A percentile compares a stretch with the other conserved stretches of the same genome.
phyloP scores from a whole-genome alignment of 2,113 vertebrate species.

The Hippocampus abdominalis region DNA sequence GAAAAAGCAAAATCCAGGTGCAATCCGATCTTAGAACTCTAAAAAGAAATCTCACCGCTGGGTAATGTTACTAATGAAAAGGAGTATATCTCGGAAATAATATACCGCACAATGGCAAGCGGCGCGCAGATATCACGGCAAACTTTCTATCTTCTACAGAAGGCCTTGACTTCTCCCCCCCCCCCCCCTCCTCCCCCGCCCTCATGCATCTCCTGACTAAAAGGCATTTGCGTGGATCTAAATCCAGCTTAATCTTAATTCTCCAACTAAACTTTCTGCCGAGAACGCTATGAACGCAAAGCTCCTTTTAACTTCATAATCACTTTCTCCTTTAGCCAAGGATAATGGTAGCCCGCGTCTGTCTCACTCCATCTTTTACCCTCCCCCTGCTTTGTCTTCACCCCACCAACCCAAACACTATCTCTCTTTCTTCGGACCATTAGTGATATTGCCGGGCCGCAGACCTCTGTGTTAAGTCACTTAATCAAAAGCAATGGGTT shows the following conservation, averaged over 20 bases:
- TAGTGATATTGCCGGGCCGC: constrained; percentile 95
- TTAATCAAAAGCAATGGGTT: constrained; percentile 99
- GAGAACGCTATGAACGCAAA: constrained; percentile 71
- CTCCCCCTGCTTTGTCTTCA: constrained; percentile 33
- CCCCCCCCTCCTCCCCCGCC: not conserved
- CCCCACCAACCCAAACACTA: constrained; percentile 49
- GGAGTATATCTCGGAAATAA: constrained; percentile 1
- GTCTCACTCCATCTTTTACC: constrained; percentile 24
- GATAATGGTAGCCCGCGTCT: constrained; percentile 71
- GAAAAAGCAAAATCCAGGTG: not conserved
- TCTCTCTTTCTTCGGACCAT: constrained; percentile 85
- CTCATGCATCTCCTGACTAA: constrained; percentile 35
- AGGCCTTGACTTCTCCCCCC: constrained; percentile 5
- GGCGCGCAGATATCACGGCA: constrained; percentile 2
- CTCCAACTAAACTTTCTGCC: constrained; percentile 70
- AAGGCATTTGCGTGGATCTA: constrained; percentile 50
- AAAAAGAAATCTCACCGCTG: not conserved
- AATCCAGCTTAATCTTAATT: constrained; percentile 67
- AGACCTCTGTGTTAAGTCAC: constrained; percentile 94
- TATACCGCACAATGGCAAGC: not conserved
- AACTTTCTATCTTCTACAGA: constrained; percentile 20
- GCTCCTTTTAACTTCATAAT: constrained; percentile 83
- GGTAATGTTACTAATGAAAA: not conserved
- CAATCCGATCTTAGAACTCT: not conserved
- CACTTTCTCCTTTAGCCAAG: constrained; percentile 78